phyloP scores from a whole-genome alignment of 2,797 vertebrate genomes.

The Clamator glandarius region DNA sequence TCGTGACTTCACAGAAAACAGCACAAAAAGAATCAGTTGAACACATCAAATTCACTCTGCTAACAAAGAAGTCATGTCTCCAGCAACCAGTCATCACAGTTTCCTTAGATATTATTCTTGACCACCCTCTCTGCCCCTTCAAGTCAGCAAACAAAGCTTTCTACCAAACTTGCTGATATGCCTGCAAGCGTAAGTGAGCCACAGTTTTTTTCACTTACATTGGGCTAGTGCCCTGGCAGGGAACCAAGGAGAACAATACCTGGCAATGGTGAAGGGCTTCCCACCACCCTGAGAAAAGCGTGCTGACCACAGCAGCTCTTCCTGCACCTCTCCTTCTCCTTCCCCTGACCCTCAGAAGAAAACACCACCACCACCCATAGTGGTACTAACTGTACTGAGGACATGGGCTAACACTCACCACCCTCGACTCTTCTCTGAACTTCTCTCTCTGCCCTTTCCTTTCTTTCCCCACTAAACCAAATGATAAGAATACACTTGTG shows the following conservation, averaged over 20 bases:
- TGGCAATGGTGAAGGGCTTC: constrained; percentile 14
- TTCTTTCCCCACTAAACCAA: not conserved
- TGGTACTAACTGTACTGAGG: not conserved
- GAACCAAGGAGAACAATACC: constrained; percentile 42
- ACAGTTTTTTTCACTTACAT: not conserved
- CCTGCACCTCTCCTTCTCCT: not conserved
- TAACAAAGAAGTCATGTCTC: not conserved
- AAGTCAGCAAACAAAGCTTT: not conserved
- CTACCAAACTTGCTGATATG: not conserved
- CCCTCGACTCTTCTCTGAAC: not conserved
- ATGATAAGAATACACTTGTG: not conserved
- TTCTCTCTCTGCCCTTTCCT: not conserved
- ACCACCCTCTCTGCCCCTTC: not conserved
- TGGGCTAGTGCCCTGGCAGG: constrained; percentile 13
- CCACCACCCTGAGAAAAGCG: not conserved
- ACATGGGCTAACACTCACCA: rapidly evolving
- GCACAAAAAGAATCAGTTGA: not conserved
- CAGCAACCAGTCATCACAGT: not conserved
- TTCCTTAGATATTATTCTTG: not conserved
- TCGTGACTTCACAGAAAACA: not conserved
- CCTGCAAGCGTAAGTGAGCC: not conserved
- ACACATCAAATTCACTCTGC: not conserved
- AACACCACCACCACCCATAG: not conserved
- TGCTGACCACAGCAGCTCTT: constrained; percentile 15
- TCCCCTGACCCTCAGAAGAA: not conserved